Conservation (phyloP, 30 jellyfish, hydroid and myxozoan genomes). For the Hydra vulgaris region DNA sequence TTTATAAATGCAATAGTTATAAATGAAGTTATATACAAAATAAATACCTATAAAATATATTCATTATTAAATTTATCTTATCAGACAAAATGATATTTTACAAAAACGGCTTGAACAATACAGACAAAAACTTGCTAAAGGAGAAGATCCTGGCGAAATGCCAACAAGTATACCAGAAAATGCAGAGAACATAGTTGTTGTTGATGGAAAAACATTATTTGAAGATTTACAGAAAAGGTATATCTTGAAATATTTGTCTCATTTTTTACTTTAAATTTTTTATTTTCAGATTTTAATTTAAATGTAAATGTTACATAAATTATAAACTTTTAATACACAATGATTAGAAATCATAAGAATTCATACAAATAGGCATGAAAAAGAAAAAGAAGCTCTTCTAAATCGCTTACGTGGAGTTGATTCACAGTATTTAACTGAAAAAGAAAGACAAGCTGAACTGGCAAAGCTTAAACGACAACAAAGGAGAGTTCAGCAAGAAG, state of each 20-base stretch:
- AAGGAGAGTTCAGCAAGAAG: slow-evolving; percentile 75
- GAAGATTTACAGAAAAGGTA: slow-evolving; percentile 78
- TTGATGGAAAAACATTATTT: slow-evolving; percentile 48
- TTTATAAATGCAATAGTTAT: too few relatives aligned
- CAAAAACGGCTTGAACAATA: slow-evolving; percentile 59
- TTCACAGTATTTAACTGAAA: slow-evolving; percentile 54
- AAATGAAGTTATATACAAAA: too few relatives aligned
- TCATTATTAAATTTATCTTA: background rate
- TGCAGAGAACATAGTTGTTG: slow-evolving; percentile 39
- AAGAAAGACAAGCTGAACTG: slow-evolving; percentile 84
- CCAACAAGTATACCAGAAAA: slow-evolving; percentile 58
- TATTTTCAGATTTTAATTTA: too few relatives aligned
- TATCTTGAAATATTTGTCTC: too few relatives aligned
- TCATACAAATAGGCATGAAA: slow-evolving; percentile 47
- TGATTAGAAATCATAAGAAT: too few relatives aligned
- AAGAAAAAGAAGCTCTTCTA: slow-evolving; percentile 79
- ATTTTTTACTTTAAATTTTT: too few relatives aligned
- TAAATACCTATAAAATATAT: too few relatives aligned
- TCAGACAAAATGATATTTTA: slow-evolving; percentile 67
- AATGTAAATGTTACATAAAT: too few relatives aligned
- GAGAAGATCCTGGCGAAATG: slow-evolving; percentile 61
- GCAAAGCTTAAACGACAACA: slow-evolving; percentile 61
- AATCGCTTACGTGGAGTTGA: slow-evolving; percentile 69
- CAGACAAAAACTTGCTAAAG: slow-evolving; percentile 47
- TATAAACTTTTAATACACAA: too few relatives aligned